Base-by-base conservation (phyloP, 92 coral and sea anemone species). In the Epizoanthus illoricatus region DNA sequence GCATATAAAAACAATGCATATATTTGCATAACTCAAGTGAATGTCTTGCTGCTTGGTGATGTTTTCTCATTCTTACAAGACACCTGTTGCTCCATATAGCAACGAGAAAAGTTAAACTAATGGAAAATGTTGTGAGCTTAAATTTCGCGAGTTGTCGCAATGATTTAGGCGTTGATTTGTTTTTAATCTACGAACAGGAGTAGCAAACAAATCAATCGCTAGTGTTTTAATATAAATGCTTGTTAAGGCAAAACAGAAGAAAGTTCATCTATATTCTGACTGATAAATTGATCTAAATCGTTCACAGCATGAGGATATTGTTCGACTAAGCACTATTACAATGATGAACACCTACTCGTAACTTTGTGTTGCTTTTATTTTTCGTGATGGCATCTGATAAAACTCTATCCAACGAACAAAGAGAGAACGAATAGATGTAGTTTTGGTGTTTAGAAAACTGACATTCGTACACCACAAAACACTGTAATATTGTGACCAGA, bases 261-360 rank as follows among this genome's bases (percentile, higher is more conserved):
- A 78, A 42, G 60, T 78, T 78, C 71, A 78, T 78, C 71, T 41
- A 78, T 78, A 78, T 78, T 78, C 82, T 39, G 67, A 7, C 17
- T 43, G 71, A 62, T 78, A 33, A 78, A 68, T 62, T 78, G 71
- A 63, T 62, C 82, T 39, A 41, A 61, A 78, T 63, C 13, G 82
- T 13, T 78, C 82, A 62, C 82, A 78, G 82, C 82, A 41, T 78
- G 82, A 78, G 8, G 43, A 78, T 78, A 78, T 78, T 78, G 71
- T 78, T 21, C 71, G 16, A 12, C 58, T 62, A 47, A 23, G 55
- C 20, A 19, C n/a, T 45, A n/a, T 19, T 12, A 42, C 62, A 78
- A 63, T 63, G 58, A 57, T 7, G 7, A 21, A 66, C 57, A 57
- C 71, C 49, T 63, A 56, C 40, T 61, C 82, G 23, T 20, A 43